Evolutionary conservation across 2,888 invertebrate species (phyloP), one percentile per base, ranked within the genome.

Genomic region (Pollenia angustigena): DNA sequence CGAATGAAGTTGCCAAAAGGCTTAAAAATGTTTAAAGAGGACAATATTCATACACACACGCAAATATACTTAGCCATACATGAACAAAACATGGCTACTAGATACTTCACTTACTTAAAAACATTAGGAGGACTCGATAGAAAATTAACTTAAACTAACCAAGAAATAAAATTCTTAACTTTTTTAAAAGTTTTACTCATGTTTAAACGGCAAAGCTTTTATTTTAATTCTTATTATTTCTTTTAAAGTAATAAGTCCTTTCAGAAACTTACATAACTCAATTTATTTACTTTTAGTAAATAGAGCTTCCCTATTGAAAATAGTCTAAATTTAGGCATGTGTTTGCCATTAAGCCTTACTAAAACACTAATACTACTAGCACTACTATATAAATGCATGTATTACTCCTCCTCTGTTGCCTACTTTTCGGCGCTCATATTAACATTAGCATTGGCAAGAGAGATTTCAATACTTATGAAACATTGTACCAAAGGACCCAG

Each of bases 1-100:
- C 52, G 58, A 14, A 71, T 71, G 64, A 71, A 42, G 46, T 50
- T 81, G 58, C 62, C 62, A 71, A 76, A 76, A 75, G 62, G 40
- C 16, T 71, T 81, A 62, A 54, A 74, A 81, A 56, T 32, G 66
- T 54, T 56, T 69, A 42, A 62, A 64, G 64, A 50, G 18, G 1
- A 32, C 23, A 68, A 32, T n/a, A 50, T 18, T 10, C n/a, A 1
- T n/a, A 32, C n/a, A 50, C 23, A 40, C 40, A 23, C 12, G 11
- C 50, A 56, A 16, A n/a, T 14, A 48, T 2, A 16, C 14, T 32
- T 18, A 32, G 9, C 16, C 50, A 14, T n/a, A 44, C 10, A 23
- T 14, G 4, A 12, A 23, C 14, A 18, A 32, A 32, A 32, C 23
- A 42, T 9, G n/a, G n/a, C 42, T 42, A 40, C 40, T 4, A 14